Base-by-base conservation (phyloP, 2,888 invertebrate species). In the Trachelus iudaicus region DNA sequence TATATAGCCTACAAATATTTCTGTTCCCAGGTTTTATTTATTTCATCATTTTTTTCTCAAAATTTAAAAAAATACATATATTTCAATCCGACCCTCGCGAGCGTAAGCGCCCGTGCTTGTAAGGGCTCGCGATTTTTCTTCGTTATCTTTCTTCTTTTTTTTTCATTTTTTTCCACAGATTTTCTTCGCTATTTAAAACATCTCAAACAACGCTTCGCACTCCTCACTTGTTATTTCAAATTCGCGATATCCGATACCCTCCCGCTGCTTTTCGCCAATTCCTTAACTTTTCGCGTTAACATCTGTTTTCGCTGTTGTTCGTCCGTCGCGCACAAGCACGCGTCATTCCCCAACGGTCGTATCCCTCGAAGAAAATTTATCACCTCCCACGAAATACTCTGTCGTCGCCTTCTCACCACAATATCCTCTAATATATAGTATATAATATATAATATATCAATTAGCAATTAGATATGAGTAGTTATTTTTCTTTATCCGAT, bases 61-160 rank as follows among this genome's bases (percentile, higher is more conserved):
- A 91, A 90, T 91, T 90, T 91, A 90, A 91, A 91, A 91, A 91
- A 91, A 91, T 91, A 91, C 90, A 91, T 91, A 88, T 89, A 88
- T 91, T 87, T 90, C 89, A 88, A 90, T 88, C 88, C 86, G 80
- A 78, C 79, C 79, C 79, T 69, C 76, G 79, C 78, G 81, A 79
- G 77, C 75, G 23, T 74, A 74, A 74, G 74, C 74, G 74, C 74
- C 23, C 34, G 37, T 34, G 74, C 74, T 34, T 74, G 37, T 23
- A 56, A 34, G 31, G 74, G 81, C 83, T 83, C 85, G 82, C 86
- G 85, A 84, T 81, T 78, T 78, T 81, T 80, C 80, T 80, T 73
- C 78, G 80, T 80, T 76, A 77, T 78, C 77, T 79, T 81, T 85
- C 83, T 79, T 80, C 78, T 40, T 30, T 79, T 75, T 75, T 76